Base-by-base conservation (phyloP, 2,113 vertebrate genomes). In the Hippocampus barbouri region DNA sequence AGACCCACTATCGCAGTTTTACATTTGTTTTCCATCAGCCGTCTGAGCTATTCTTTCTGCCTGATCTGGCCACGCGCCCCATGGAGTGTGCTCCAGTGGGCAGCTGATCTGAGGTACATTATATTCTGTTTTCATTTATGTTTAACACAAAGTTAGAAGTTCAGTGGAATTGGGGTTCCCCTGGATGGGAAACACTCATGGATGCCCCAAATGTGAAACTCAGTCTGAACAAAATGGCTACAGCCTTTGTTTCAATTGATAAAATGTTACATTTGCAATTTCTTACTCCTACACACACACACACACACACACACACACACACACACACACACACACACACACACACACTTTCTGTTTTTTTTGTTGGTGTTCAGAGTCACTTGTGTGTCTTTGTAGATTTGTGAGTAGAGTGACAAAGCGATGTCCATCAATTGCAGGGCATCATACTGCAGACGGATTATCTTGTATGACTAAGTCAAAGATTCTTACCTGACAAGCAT, bases 381-480 rank as follows among this genome's bases (percentile, higher is more conserved):
- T 16, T 51, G 45, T 15, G 14, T 47, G 47, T 51, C 11, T 78
- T 60, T 72, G 66, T 54, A 67, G 72, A 74, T 51, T 47, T 59
- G 59, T 77, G 72, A 69, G 77, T 53, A 72, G 75, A 53, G 57
- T 73, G 70, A 79, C 69, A 51, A 20, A 21, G 41, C 47, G 40
- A n/a, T 5, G 62, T 47, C 54, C 57, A 56, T 54, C 59, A 72
- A 70, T 65, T 54, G 68, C 72, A 56, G 7, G 12, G 15, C 72
- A 57, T 45, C 41, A 25, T 62, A 70, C 74, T 78, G 78, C 81
- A 85, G 78, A 73, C 74, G 74, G 70, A 79, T 86, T 76, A 51
- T 83, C 77, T 66, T 41, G 34, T 38, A 61, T 78, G 64, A 73
- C 79, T 75, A 66, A 67, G 53, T 86, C 27, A 80, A 72, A 16